phyloP scores from a whole-genome alignment of 2,888 invertebrate species.

The Hedychridium roseum region DNA sequence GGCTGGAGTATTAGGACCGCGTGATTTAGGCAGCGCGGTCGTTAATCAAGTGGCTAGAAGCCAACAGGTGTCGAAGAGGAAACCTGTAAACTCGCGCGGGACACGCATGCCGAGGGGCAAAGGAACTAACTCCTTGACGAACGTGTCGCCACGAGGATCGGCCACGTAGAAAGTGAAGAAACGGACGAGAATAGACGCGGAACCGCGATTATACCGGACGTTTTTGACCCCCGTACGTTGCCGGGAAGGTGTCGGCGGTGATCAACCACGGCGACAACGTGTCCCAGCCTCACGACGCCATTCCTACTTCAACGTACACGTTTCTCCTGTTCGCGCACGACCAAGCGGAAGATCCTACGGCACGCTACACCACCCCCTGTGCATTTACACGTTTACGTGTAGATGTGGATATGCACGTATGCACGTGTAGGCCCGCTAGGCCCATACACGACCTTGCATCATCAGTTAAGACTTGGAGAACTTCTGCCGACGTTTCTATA shows the following conservation, averaged over 20 bases:
- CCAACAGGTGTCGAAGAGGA: constrained; percentile 45
- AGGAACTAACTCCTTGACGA: too few relatives aligned
- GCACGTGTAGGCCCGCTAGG: background rate
- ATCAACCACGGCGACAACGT: constrained; percentile 5
- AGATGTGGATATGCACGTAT: too few relatives aligned
- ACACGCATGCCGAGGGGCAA: constrained; percentile 37
- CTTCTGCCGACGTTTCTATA: background rate
- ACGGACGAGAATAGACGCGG: background rate
- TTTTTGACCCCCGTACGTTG: background rate
- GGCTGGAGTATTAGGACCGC: too few relatives aligned
- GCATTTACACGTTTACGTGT: too few relatives aligned
- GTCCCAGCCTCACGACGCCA: constrained; percentile 6
- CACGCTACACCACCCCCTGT: too few relatives aligned
- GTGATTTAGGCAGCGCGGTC: constrained; percentile 46
- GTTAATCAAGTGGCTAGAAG: constrained; percentile 49
- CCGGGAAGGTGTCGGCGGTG: constrained; percentile 14
- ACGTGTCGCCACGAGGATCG: constrained; percentile 15
- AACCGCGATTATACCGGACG: background rate
- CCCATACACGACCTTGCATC: constrained; percentile 2
- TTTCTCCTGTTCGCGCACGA: background rate
- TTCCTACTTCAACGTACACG: background rate
- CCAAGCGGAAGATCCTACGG: background rate
- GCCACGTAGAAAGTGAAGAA: constrained; percentile 6
- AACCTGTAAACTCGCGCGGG: constrained; percentile 27
- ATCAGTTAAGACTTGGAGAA: background rate